A percentile compares a stretch with the other conserved stretches of the same genome.
These are phyloP conservation scores for Notodonta dromedarius DNA, from an alignment of 2,888 invertebrate species.

Conservation along the genomic window DNA sequence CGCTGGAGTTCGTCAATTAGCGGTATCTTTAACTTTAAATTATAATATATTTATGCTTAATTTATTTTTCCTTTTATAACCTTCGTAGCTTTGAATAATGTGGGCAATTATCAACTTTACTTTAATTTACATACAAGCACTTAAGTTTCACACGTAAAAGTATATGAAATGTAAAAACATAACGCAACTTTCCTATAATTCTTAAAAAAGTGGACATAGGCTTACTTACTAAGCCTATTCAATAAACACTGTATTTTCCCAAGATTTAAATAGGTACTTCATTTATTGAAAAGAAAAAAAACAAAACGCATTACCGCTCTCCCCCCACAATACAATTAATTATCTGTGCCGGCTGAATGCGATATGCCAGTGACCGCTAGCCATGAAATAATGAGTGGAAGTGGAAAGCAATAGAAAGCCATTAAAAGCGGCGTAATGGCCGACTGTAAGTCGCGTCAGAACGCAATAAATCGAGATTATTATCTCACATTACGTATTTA, in stretches of 20 bases:
- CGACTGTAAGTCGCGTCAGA: slow-evolving; percentile 29
- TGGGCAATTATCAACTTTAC: no score
- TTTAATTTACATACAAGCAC: no score
- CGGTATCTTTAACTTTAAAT: not conserved
- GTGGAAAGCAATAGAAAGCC: slow-evolving; percentile 46
- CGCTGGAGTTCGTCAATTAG: slow-evolving; percentile 37
- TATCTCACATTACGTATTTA: slow-evolving; percentile 33
- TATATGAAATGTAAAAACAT: no score
- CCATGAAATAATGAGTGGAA: slow-evolving; percentile 42
- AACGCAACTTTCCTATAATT: no score
- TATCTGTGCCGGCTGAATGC: slow-evolving; percentile 28
- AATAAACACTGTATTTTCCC: no score
- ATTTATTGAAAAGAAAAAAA: slow-evolving; percentile 9
- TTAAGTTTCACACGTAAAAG: no score
- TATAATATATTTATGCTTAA: no score
- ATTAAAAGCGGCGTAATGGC: slow-evolving; percentile 37
- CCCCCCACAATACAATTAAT: slow-evolving; percentile 23
- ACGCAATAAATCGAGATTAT: slow-evolving; percentile 39
- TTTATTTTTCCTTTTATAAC: no score
- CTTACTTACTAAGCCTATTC: no score
- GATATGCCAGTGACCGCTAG: slow-evolving; percentile 37
- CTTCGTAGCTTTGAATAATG: no score
- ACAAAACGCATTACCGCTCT: slow-evolving; percentile 6
- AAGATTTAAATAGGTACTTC: not conserved
- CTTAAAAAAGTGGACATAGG: no score